Conservation (phyloP, 2,113 vertebrate genomes). For the Phoxinus phoxinus region DNA sequence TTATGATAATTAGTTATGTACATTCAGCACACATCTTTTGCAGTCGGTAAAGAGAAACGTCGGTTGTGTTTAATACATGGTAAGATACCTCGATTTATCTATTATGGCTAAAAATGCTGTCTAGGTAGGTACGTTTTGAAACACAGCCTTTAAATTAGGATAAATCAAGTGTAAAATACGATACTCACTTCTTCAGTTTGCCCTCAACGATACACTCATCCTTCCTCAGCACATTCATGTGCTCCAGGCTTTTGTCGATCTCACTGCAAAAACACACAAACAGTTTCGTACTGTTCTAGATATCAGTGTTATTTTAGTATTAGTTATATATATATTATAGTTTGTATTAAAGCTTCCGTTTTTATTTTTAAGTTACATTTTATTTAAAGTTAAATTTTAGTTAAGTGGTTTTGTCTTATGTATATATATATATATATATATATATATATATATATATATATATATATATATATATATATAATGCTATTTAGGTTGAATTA, state of each 20-base stretch:
- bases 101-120: background rate
- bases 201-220: conserved; percentile 98
- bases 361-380: too few relatives aligned
- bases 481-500: background rate
- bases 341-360: background rate
- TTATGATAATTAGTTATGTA: background rate
- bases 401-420: background rate
- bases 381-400: background rate
- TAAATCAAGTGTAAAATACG: background rate
- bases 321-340: background rate
- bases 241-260: conserved; percentile 98
- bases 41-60: background rate
- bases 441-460: background rate
- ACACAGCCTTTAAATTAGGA: background rate
- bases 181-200: conserved; percentile 96
- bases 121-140: background rate
- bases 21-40: background rate
- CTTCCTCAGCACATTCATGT: conserved; percentile 97
- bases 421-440: background rate
- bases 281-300: background rate
- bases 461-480: background rate
- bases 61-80: background rate
- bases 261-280: conserved; percentile 79
- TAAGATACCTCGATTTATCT: background rate
- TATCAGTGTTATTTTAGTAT: background rate